Evolutionary conservation across 2,888 invertebrate genomes (phyloP), one percentile per base, ranked within the genome.

Genomic region (Chymomyza fuscimana): DNA sequence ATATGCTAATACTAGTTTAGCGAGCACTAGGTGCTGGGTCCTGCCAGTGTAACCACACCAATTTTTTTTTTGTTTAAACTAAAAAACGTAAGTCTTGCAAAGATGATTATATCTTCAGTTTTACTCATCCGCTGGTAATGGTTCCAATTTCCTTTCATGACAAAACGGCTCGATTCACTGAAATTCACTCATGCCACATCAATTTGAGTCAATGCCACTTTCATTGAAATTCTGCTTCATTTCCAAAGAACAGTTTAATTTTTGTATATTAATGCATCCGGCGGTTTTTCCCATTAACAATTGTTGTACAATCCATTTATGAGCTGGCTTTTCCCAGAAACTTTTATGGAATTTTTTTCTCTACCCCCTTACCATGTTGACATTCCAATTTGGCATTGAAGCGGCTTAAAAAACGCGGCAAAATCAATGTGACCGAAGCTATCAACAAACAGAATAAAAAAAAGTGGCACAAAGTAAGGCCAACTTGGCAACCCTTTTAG

Each of bases 301-400:
- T 51, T 15, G 54, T 54, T 54, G 5, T 7, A 19, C 54, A 16
- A 54, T 19, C 19, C 10, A 19, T 32, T 32, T 32, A 32, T 54
- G 54, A 54, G 54, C 12, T 46, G 54, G 54, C 54, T 50, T 64
- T 32, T 29, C 50, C 36, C 19, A 40, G 4, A 19, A 19, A n/a
- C 56, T 40, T 16, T 9, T 15, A 61, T 10, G 40, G 15, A 61
- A 32, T 40, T 32, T 32, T 32, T 5, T 9, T 5, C 6, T n/a
- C 32, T 19, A 61, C 61, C 60, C 60, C 4, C 60, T 5, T 2
- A 16, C 25, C 36, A 40, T 25, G 60, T 40, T 40, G 36, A 40
- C 40, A 40, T 46, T n/a, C 61, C 36, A n/a, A 36, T 16, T 22
- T 19, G 54, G 54, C 54, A 54, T 54, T 54, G 54, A 54, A 16